phyloP scores from a whole-genome alignment of 2,113 vertebrate species.

The Cinclus mexicanus region DNA sequence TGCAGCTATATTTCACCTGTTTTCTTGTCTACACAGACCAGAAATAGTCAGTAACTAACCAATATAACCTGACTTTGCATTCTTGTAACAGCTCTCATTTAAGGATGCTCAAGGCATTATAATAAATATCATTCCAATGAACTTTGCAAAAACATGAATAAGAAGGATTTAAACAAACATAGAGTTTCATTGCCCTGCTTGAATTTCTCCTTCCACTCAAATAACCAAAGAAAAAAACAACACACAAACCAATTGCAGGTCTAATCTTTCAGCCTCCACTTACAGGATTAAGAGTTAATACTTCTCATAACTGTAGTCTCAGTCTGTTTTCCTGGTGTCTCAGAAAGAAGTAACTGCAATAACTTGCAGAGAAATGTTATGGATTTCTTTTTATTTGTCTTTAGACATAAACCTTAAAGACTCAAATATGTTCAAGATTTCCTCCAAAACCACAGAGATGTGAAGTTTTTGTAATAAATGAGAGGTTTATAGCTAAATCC shows the following conservation, averaged over 20 bases:
- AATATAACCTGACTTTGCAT: not conserved
- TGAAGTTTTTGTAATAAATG: not conserved
- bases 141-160: not conserved
- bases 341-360: not conserved
- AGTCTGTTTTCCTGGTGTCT: not conserved
- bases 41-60: not conserved
- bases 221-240: not conserved
- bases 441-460: not conserved
- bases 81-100: not conserved
- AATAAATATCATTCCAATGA: not conserved
- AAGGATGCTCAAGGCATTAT: not conserved
- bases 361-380: constrained; percentile 10
- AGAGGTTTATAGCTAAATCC: not conserved
- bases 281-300: constrained; percentile 8
- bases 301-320: not conserved
- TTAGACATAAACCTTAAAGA: not conserved
- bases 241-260: not conserved
- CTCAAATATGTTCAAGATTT: not conserved
- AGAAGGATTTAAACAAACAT: not conserved
- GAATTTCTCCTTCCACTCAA: not conserved
- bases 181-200: not conserved
- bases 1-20: not conserved
- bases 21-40: not conserved
- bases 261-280: not conserved
- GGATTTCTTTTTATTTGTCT: constrained; percentile 21